These are phyloP conservation scores for Drepana falcataria DNA, from an alignment of 2,888 invertebrate genomes.

Conservation along the genomic window DNA sequence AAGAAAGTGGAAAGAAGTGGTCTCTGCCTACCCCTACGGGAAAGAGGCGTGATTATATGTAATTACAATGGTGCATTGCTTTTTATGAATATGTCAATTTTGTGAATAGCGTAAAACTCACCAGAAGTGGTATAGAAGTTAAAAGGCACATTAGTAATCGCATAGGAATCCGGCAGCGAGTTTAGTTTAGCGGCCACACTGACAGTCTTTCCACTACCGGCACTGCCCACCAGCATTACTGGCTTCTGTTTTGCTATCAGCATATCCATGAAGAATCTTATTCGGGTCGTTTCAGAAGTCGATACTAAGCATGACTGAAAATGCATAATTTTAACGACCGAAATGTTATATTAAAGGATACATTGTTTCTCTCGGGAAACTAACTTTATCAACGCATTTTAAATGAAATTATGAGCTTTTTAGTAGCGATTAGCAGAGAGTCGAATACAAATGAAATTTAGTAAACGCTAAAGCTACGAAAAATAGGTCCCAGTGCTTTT, in stretches of 20 bases:
- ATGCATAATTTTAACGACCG: conserved; percentile 9
- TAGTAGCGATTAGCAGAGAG: too few species aligned
- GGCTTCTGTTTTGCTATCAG: conserved; percentile 88
- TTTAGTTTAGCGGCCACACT: conserved; percentile 90
- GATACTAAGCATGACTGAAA: conserved; percentile 88
- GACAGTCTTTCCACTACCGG: conserved; percentile 96
- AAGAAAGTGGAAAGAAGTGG: too few species aligned
- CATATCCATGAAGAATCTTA: conserved; percentile 92
- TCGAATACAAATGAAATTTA: too few species aligned
- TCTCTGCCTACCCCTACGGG: too few species aligned
- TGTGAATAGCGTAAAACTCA: conserved; percentile 25
- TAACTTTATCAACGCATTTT: too few species aligned
- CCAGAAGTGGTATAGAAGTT: conserved; percentile 96
- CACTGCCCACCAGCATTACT: conserved; percentile 93
- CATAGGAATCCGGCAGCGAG: conserved; percentile 85
- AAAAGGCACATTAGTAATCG: conserved; percentile 92
- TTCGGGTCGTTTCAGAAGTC: conserved; percentile 92
- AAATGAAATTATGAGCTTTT: too few species aligned
- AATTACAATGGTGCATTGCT: too few species aligned
- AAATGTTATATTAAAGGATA: conserved; percentile 6
- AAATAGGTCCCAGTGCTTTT: too few species aligned
- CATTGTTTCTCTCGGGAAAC: too few species aligned
- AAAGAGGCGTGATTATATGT: too few species aligned
- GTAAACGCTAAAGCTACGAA: too few species aligned
- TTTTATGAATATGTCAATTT: too few species aligned